Evolutionary conservation across 64 coral and sea anemone species (phyloP).

Genomic region (Dendrophyllia cribrosa): DNA sequence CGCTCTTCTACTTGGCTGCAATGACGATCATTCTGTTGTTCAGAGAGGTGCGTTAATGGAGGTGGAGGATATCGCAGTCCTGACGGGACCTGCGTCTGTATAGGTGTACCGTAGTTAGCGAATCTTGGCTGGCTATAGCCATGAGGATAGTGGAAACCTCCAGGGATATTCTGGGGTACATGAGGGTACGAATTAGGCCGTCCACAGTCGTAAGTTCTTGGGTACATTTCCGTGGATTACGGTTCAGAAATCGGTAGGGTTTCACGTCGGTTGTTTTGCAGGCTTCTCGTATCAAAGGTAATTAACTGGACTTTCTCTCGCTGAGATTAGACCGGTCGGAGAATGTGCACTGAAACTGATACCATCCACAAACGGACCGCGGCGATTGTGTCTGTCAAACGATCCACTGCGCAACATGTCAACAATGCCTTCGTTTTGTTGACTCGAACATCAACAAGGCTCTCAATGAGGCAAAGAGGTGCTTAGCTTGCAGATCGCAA

Average conservation of each 20-base stretch:
- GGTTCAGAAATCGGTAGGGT: neutral
- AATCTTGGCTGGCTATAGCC: slow-evolving; percentile 7
- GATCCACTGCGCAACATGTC: slow-evolving; percentile 17
- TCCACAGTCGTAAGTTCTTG: slow-evolving; percentile 29
- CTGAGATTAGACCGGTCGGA: slow-evolving; percentile 28
- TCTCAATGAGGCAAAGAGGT: neutral
- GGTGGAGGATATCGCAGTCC: slow-evolving; percentile 14
- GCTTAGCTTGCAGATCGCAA: neutral
- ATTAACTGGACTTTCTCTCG: slow-evolving; percentile 44
- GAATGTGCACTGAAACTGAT: slow-evolving; percentile 71
- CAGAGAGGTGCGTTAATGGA: slow-evolving; percentile 55
- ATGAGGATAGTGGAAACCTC: neutral
- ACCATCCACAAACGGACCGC: slow-evolving; percentile 65
- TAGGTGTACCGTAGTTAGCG: neutral
- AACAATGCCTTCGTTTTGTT: slow-evolving; percentile 15
- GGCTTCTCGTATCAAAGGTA: slow-evolving; percentile 39
- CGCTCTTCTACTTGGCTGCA: neutral
- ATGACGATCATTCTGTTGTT: slow-evolving; percentile 30
- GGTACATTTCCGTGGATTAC: slow-evolving; percentile 38
- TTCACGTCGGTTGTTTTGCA: slow-evolving; percentile 9
- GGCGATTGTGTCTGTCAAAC: slow-evolving; percentile 52
- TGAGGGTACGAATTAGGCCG: slow-evolving; percentile 2
- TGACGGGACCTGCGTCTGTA: neutral
- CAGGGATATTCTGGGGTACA: slow-evolving; percentile 3
- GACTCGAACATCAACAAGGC: neutral